Base-by-base conservation (phyloP, 2,888 invertebrate species). In the Phytoseiulus persimilis region DNA sequence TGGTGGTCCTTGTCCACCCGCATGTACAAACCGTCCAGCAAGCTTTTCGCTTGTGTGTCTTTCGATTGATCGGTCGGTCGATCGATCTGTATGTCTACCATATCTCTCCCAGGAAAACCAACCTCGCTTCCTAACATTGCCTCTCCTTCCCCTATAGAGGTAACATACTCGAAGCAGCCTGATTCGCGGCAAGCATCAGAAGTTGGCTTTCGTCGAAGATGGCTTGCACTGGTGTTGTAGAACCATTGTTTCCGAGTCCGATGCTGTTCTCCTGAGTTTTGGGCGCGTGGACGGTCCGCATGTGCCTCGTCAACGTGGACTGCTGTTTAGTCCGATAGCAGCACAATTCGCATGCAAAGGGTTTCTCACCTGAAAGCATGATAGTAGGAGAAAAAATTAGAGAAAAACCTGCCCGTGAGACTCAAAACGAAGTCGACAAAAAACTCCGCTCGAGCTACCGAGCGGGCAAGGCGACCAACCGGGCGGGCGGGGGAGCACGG, bases 121-220 rank as follows among this genome's bases (percentile, higher is more conserved):
- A 39, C 33, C 33, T 84, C 84, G 32, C 28, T 84, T 87, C n/a
- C 18, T 11, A 87, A 0, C 9, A 32, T 45, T n/a, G 39, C 39
- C 39, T 33, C 32, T n/a, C 31, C 18, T 14, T 84, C 11, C 28
- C 33, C 87, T 87, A 87, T 31, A 87, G 33, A n/a, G 87, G 87
- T n/a, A 87, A 45, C 87, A 87, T 87, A 23, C 45, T 87, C 87
- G 87, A 87, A n/a, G 87, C 87, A 33, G 87, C 87, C 33, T 87
- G 87, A 33, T 87, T 87, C 6, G 87, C 87, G n/a, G 87, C 87
- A n/a, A 87, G 87, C 87, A 87, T 87, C 32, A 87, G 87, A 23
- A 87, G 32, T 23, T 87, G 87, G 32, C 87, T 45, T 31, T 87
- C 87, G 45, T 87, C 87, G 87, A 87, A 87, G 33, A 87, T 87